Evolutionary conservation across 2,113 vertebrate species (phyloP), one percentile per base, ranked within the genome.

Genomic region (Psammodynastes pulverulentus): DNA sequence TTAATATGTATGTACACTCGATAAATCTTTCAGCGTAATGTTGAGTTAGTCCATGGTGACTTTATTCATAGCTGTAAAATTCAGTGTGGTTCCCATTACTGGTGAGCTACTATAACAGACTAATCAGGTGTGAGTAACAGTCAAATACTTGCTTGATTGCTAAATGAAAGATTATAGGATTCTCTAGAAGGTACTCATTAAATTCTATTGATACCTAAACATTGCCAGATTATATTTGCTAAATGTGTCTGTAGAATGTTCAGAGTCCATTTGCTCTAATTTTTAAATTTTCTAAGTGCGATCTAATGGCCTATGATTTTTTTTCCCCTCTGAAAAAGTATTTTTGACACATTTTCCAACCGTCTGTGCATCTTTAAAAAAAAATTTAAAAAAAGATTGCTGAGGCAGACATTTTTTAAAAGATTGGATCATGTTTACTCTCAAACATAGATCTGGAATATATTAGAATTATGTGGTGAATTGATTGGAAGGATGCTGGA

Each of bases 121-220:
- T 91, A 95, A 94, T 93, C 52, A 89, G 34, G 72, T 90, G 90
- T 39, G 84, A 84, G 49, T 85, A 86, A 92, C 86, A 86, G 8
- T 92, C 51, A 93, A 88, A 84, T 3, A 1, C 72, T n/a, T 79
- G 17, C 29, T 91, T 93, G 58, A 45, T 90, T 90, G 92, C 94
- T 94, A 92, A 90, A 92, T 89, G 29, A 92, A 90, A 54, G 90
- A 88, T 89, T 92, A 79, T 88, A 34, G 86, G n/a, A 89, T 67
- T 23, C 49, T 93, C 85, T 93, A 89, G 49, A 90, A 84, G 46
- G 43, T 94, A 45, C 26, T 95, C 53, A 89, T 94, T 95, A 91
- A 92, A 93, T 91, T 94, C 84, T 79, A 84, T 9, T 89, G 45
- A 48, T n/a, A 88, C 7, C 56, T 56, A 92, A 90, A 53, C 43